phyloP scores from a whole-genome alignment of 2,888 invertebrate species.

The Pseudococcus jackbeardsleyi region DNA sequence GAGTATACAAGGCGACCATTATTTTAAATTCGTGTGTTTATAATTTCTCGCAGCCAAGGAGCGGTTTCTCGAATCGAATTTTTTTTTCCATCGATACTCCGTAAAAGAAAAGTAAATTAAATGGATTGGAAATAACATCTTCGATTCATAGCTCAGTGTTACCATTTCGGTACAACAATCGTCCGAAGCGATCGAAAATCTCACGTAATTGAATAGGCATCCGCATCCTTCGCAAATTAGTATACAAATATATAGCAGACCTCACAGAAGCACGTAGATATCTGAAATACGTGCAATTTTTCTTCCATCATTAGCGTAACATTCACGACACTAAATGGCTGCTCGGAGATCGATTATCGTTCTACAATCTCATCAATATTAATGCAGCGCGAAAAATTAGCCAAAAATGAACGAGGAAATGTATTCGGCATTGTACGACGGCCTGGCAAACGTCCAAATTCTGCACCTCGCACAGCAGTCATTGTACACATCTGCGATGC shows the following conservation, averaged over 20 bases:
- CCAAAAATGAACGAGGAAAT: conserved; percentile 7
- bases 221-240: not conserved
- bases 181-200: not conserved
- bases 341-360: conserved; percentile 8
- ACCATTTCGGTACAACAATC: not conserved
- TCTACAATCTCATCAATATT: conserved; percentile 9
- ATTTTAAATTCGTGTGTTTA: conserved; percentile 11
- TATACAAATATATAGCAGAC: conserved; percentile 12
- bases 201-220: not conserved
- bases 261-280: not conserved
- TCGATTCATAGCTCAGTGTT: not conserved
- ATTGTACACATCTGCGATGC: conserved; percentile 7
- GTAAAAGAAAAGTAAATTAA: not conserved
- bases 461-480: not conserved
- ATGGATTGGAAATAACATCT: conserved; percentile 13
- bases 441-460: not conserved
- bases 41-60: not conserved
- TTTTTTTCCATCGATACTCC: not conserved
- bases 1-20: not conserved
- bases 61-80: not conserved
- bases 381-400: conserved; percentile 26
- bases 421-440: not conserved
- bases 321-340: not conserved
- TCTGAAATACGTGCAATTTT: not conserved
- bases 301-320: conserved; percentile 23